These are phyloP conservation scores for Meteorus sp. DNA, from an alignment of 1,140 invertebrate genomes.

Conservation along the genomic window DNA sequence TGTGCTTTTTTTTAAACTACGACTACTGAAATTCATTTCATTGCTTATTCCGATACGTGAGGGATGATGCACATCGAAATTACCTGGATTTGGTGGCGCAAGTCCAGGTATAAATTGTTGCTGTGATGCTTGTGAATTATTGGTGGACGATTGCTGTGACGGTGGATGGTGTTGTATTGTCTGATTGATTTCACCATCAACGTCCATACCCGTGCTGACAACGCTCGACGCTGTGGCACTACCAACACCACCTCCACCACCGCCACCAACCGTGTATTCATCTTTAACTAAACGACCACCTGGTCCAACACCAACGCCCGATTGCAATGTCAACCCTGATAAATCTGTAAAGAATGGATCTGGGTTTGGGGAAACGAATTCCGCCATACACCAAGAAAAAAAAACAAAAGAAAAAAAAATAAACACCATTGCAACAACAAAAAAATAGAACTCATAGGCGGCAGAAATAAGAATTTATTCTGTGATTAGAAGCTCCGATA, in stretches of 20 bases:
- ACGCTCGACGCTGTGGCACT: constrained; percentile 47
- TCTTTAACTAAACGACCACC: constrained; percentile 65
- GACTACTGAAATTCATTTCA: too few species aligned
- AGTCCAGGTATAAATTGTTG: constrained; percentile 51
- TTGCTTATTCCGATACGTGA: too few species aligned
- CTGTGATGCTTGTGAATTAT: constrained; percentile 47
- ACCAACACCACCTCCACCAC: constrained; percentile 48
- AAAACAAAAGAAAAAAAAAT: too few species aligned
- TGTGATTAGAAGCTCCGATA: too few species aligned
- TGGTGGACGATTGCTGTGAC: constrained; percentile 49
- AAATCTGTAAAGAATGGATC: constrained; percentile 72
- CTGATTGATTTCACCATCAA: constrained; percentile 68
- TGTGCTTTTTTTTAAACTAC: too few species aligned
- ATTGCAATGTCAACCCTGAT: constrained; percentile 81
- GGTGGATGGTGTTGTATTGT: constrained; percentile 86
- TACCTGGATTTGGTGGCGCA: constrained; percentile 48
- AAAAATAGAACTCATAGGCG: too few species aligned
- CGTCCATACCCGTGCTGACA: constrained; percentile 67
- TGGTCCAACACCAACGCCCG: constrained; percentile 61
- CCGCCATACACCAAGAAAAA: constrained; percentile 58
- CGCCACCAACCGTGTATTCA: constrained; percentile 79
- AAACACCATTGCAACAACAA: too few species aligned
- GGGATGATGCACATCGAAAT: too few species aligned
- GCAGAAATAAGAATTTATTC: too few species aligned
- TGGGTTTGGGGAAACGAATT: constrained; percentile 57